phyloP scores from a whole-genome alignment of 1,140 invertebrate species.

The Pissodes strobi region DNA sequence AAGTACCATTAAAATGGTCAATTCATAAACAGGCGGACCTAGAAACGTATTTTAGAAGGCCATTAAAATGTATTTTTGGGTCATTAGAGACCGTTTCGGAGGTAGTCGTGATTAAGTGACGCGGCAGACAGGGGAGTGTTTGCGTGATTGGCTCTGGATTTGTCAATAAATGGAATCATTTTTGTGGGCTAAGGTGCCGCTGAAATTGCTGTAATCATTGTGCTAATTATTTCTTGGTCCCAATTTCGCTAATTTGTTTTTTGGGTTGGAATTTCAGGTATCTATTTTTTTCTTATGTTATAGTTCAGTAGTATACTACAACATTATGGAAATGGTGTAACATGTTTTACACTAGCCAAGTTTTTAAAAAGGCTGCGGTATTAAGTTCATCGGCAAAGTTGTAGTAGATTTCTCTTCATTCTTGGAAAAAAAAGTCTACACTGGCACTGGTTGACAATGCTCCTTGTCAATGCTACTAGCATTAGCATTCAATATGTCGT shows the following conservation, averaged over 20 bases:
- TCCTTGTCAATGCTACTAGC: too few species aligned
- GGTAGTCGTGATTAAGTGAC: slow-evolving; percentile 26
- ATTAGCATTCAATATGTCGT: too few species aligned
- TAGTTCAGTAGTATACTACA: too few species aligned
- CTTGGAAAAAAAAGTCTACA: too few species aligned
- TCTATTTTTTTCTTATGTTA: too few species aligned
- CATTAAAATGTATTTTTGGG: slow-evolving; percentile 39
- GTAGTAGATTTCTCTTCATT: too few species aligned
- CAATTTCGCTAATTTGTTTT: not conserved
- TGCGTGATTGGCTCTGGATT: slow-evolving; percentile 16
- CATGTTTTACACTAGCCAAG: too few species aligned
- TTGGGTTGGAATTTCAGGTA: not conserved
- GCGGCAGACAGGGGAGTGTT: slow-evolving; percentile 20
- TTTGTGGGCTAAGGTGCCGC: slow-evolving; percentile 8
- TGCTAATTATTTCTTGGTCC: slow-evolving; percentile 13
- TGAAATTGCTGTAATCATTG: not conserved
- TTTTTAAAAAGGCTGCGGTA: too few species aligned
- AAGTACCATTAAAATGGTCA: slow-evolving; percentile 30
- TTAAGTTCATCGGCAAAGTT: too few species aligned
- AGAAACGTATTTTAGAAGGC: slow-evolving; percentile 14
- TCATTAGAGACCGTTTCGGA: slow-evolving; percentile 33
- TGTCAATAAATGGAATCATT: slow-evolving; percentile 24
- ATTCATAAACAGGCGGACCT: slow-evolving; percentile 31
- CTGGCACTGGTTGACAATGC: too few species aligned
- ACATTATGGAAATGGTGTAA: too few species aligned